These are phyloP conservation scores for Psococerastis gibbosa DNA, from an alignment of 2,888 invertebrate species.

Conservation along the genomic window DNA sequence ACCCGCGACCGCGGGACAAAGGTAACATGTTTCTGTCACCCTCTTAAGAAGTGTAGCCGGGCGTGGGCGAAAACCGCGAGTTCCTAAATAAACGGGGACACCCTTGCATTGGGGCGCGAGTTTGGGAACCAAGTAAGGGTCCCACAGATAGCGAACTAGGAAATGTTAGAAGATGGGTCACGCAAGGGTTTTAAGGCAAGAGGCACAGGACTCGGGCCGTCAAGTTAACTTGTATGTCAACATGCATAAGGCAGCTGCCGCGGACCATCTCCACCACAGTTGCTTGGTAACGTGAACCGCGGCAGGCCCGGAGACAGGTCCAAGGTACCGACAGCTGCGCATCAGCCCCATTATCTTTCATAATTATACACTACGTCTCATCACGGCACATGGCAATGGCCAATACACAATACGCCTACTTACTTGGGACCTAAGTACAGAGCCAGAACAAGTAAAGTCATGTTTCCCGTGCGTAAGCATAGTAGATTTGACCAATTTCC, in stretches of 20 bases:
- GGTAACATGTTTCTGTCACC: conserved; percentile 10
- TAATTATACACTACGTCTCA: no score
- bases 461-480: no score
- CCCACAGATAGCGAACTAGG: neutral
- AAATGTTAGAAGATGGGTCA: conserved; percentile 7
- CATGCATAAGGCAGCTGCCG: conserved; percentile 10
- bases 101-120: no score
- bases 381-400: no score
- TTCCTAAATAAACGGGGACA: conserved; percentile 1
- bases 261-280: conserved; percentile 9
- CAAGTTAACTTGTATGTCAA: neutral
- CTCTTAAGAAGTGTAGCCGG: conserved; percentile 8
- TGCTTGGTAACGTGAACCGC: conserved; percentile 8
- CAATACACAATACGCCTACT: no score
- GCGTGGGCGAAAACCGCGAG: conserved; percentile 10
- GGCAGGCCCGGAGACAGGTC: neutral
- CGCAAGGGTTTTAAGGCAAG: conserved; percentile 3
- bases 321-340: neutral
- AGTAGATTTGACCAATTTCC: no score
- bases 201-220: neutral
- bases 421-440: no score
- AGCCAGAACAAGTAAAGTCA: no score
- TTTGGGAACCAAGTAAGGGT: neutral
- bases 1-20: conserved; percentile 5
- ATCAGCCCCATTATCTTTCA: no score